phyloP scores from a whole-genome alignment of 2,113 vertebrate species.

The Hippolais icterina region DNA sequence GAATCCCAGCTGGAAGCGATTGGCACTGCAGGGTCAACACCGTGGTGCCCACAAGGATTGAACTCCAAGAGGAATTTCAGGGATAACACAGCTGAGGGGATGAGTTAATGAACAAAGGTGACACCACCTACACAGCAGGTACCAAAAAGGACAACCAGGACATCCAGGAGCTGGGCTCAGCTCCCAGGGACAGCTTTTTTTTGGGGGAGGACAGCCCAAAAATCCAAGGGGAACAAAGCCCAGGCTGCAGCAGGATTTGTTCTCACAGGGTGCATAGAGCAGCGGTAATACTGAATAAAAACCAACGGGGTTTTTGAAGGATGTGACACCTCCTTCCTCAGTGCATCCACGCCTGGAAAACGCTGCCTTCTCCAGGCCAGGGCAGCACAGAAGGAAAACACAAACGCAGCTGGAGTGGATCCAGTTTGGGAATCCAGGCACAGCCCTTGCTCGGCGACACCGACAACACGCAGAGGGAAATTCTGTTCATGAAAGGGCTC shows the following conservation, averaged over 20 bases:
- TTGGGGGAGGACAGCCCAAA: background rate
- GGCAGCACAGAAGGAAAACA: background rate
- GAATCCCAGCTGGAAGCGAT: background rate
- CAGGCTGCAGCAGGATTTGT: background rate
- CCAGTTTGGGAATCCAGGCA: background rate
- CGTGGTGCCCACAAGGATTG: accelerated
- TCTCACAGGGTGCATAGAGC: background rate
- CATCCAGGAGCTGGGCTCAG: background rate
- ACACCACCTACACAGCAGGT: background rate
- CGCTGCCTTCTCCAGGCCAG: background rate
- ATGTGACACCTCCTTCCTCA: background rate
- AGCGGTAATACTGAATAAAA: background rate
- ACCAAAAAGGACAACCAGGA: background rate
- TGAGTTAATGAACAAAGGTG: accelerated
- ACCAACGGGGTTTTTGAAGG: accelerated
- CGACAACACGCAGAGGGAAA: background rate
- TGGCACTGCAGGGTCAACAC: background rate
- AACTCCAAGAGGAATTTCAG: background rate
- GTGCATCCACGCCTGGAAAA: background rate
- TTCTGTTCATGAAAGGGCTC: accelerated
- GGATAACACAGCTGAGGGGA: background rate
- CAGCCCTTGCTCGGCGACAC: background rate
- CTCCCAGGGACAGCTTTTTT: background rate
- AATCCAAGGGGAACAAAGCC: background rate
- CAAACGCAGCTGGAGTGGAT: accelerated